Conservation (phyloP, 2,113 vertebrate species). For the Ursus arctos region DNA sequence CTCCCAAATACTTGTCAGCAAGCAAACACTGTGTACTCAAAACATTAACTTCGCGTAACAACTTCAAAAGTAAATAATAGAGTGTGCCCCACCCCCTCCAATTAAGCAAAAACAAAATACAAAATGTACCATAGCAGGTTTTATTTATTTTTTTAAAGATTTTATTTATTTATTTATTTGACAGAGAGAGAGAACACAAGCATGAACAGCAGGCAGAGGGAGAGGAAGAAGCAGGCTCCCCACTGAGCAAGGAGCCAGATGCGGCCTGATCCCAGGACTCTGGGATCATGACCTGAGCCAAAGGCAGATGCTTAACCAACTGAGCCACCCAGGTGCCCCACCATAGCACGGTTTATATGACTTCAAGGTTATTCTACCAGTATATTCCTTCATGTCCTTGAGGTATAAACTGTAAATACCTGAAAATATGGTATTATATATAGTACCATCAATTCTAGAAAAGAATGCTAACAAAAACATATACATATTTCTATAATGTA, state of each 20-base stretch:
- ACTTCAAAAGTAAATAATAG: slow-evolving; percentile 53
- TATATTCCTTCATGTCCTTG: background rate
- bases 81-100: background rate
- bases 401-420: background rate
- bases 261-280: background rate
- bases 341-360: slow-evolving; percentile 18
- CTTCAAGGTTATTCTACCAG: slow-evolving; percentile 3
- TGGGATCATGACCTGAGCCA: background rate
- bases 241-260: background rate
- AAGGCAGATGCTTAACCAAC: background rate
- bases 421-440: background rate
- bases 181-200: background rate
- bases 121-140: slow-evolving; percentile 21
- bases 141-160: background rate
- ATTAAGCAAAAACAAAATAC: slow-evolving; percentile 41
- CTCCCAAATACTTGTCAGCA: slow-evolving; percentile 38
- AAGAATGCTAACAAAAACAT: slow-evolving; percentile 7
- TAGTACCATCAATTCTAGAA: background rate
- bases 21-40: slow-evolving; percentile 45
- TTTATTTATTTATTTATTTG: background rate
- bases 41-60: slow-evolving; percentile 47
- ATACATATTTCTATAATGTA: background rate
- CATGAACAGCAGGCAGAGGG: background rate
- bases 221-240: background rate
- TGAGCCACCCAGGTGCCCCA: background rate